Base-by-base conservation (phyloP, 2,888 invertebrate species). In the Cosmorhoe ocellata region DNA sequence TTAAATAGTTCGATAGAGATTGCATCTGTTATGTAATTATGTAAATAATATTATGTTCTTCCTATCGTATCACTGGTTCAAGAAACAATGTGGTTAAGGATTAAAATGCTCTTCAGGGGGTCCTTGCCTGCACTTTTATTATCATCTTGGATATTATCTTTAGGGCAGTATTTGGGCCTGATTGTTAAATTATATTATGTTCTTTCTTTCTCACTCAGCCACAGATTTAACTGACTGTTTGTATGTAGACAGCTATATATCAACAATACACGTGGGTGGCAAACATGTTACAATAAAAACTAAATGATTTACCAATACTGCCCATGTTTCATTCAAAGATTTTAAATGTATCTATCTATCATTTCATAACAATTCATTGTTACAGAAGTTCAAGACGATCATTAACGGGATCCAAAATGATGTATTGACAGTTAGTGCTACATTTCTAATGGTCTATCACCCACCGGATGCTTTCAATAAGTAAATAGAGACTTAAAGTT, bases 351-450 rank as follows among this genome's bases (percentile, higher is more conserved):
- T 71, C 73, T 64, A 80, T 82, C 74, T 62, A 80, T 82, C 78
- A 79, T 78, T 74, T 74, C 64, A 65, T 75, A 80, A 80, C 75
- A 74, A 78, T 62, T 59, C 63, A 76, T 79, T 81, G 74, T 76
- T 74, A 50, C 50, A 62, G 58, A 66, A 67, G 66, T 64, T 67
- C 67, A 61, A 64, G 64, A 58, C 54, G 49, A 66, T 66, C 68
- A 76, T 73, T 74, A 76, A 67, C 64, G 54, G 59, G 44, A 44
- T 63, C 60, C 61, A 51, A 58, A 66, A 7, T 64, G 67, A 65
- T 49, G 51, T 55, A 52, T 48, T 58, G 58, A 63, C 66, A 60
- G 57, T 56, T 60, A 61, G 43, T 36, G 26, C 52, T 42, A 59
- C 49, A 51, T 48, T 37, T 45, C 43, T 52, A 37, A 50, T 53